Evolutionary conservation across 1,140 invertebrate species (phyloP).

Genomic region (Camponotus floridanus): DNA sequence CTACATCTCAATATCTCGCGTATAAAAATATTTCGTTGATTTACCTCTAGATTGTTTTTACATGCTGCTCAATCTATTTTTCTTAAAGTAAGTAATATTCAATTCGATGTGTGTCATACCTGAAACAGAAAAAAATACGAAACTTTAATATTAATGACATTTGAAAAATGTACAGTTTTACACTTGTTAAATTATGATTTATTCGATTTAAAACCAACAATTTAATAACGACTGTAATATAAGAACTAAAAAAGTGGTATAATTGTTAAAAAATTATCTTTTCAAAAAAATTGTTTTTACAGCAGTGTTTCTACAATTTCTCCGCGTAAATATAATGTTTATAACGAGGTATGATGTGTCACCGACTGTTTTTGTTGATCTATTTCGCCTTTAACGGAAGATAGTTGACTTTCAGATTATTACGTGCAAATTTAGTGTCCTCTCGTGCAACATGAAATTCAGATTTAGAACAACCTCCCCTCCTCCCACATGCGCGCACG

Average conservation of each 20-base stretch:
- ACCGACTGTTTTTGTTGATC: constrained; percentile 27
- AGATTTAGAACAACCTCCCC: constrained; percentile 49
- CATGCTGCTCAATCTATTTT: constrained; percentile 17
- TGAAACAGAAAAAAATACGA: constrained; percentile 52
- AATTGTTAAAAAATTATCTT: too few species aligned
- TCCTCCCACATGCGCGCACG: not conserved
- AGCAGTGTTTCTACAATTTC: constrained; percentile 22
- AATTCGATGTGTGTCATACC: constrained; percentile 46
- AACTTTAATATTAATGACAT: constrained; percentile 23
- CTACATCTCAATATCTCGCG: constrained; percentile 20
- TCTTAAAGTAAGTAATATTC: constrained; percentile 12
- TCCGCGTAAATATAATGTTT: not conserved
- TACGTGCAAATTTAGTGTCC: constrained; percentile 53
- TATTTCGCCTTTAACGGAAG: constrained; percentile 49
- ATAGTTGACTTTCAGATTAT: constrained; percentile 64
- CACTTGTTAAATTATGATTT: not conserved
- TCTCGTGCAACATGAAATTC: constrained; percentile 58
- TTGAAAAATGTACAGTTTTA: not conserved
- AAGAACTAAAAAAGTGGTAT: not conserved
- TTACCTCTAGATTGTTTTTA: constrained; percentile 7
- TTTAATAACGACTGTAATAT: not conserved
- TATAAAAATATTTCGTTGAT: constrained; percentile 43
- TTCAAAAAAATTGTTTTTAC: not conserved
- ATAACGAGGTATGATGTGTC: not conserved
- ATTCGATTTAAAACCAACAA: not conserved